A percentile compares a stretch with the other conserved stretches of the same genome.
Evolutionary conservation across 2,797 vertebrate genomes (phyloP).

Genomic region (Allobates femoralis): DNA sequence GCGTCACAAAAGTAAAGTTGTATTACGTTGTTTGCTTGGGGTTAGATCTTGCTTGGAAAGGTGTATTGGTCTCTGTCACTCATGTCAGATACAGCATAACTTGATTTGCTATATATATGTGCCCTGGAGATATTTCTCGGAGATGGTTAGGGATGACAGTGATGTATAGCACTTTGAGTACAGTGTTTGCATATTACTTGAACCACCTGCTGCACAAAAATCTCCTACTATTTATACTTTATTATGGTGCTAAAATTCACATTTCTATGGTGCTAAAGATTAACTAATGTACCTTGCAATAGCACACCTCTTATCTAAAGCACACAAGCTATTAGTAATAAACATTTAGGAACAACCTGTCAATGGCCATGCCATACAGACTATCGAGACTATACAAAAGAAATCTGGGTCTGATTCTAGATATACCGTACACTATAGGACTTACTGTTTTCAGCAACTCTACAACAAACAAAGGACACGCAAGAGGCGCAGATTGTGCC

Average conservation of each 20-base stretch:
- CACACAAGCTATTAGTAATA: constrained; percentile 39
- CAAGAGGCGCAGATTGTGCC: too few species aligned
- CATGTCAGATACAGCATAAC: neutral
- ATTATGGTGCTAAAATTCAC: constrained; percentile 17
- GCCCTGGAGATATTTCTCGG: neutral
- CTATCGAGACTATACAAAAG: too few species aligned
- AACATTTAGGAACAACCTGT: neutral
- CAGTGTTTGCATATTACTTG: neutral
- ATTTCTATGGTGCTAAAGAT: constrained; percentile 48
- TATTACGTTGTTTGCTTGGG: neutral
- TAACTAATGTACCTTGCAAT: constrained; percentile 44
- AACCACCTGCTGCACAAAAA: neutral
- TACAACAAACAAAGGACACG: too few species aligned
- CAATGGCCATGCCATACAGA: neutral
- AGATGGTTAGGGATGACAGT: neutral
- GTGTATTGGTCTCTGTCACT: neutral
- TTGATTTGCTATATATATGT: neutral
- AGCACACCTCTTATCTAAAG: constrained; percentile 33
- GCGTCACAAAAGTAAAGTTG: too few species aligned
- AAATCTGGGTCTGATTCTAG: neutral
- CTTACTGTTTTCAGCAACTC: neutral
- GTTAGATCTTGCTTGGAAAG: neutral
- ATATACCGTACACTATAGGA: too few species aligned
- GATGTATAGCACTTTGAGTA: neutral
- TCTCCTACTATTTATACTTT: neutral